A percentile compares a stretch with the other conserved stretches of the same genome.
phyloP scores from a whole-genome alignment of 2,797 vertebrate genomes.

The Enteromius thamalakanensis region DNA sequence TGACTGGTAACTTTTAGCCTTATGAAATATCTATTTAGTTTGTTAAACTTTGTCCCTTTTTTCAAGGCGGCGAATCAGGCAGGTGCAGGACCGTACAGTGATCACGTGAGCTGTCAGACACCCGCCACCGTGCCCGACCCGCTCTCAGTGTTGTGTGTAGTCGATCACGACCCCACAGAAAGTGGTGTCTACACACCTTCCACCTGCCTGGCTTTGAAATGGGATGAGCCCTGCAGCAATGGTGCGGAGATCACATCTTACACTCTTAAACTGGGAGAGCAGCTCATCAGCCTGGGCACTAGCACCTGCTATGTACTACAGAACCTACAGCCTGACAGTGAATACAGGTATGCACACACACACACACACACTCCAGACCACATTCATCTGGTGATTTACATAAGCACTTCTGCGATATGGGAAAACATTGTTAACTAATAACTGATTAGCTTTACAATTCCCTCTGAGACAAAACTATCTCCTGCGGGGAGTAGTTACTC shows the following conservation, averaged over 20 bases:
- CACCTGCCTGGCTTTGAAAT: constrained; percentile 90
- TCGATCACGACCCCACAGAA: constrained; percentile 80
- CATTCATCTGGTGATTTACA: constrained; percentile 3
- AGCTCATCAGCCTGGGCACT: constrained; percentile 80
- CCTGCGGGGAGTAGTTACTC: constrained; percentile 21
- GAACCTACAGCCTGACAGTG: constrained; percentile 89
- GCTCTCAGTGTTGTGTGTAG: constrained; percentile 78
- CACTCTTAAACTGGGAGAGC: constrained; percentile 84
- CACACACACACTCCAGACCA: constrained; percentile 53
- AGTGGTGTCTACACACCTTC: constrained; percentile 77
- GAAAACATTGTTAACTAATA: constrained; percentile 18
- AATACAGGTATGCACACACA: constrained; percentile 82
- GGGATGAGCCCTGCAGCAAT: constrained; percentile 93
- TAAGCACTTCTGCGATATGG: neutral
- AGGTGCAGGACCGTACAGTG: constrained; percentile 88
- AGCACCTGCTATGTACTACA: constrained; percentile 80
- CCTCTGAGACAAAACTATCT: neutral
- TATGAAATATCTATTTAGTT: neutral
- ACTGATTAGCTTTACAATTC: neutral
- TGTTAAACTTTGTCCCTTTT: neutral
- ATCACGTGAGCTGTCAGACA: constrained; percentile 84
- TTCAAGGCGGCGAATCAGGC: constrained; percentile 91
- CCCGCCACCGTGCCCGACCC: constrained; percentile 84
- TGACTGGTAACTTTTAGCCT: neutral
- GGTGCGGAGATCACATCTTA: constrained; percentile 90